A percentile compares a stretch with the other conserved stretches of the same genome.
These are phyloP conservation scores for Anodontia alba DNA, from an alignment of 2,888 invertebrate species.

Conservation along the genomic window DNA sequence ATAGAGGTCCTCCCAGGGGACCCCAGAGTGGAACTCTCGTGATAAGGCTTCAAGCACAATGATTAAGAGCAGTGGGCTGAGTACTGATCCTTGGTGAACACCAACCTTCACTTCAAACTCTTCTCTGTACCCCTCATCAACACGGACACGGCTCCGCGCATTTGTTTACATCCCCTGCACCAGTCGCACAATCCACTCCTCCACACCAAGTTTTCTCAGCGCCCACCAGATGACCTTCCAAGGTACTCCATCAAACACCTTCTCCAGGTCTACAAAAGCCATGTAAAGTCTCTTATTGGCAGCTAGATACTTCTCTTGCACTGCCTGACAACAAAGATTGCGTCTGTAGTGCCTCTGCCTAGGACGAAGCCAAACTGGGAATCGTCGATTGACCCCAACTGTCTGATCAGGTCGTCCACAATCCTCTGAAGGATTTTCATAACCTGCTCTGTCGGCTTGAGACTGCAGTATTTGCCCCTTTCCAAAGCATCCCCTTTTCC, in stretches of 20 bases:
- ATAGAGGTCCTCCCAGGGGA: neutral
- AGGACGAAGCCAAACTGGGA: constrained; percentile 14
- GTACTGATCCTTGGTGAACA: neutral
- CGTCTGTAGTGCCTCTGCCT: constrained; percentile 17
- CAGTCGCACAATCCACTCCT: neutral
- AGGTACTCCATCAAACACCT: neutral
- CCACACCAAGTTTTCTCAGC: neutral
- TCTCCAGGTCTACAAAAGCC: neutral
- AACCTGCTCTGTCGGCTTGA: constrained; percentile 3
- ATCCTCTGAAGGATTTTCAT: constrained; percentile 2
- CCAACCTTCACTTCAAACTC: neutral
- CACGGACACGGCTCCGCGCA: neutral
- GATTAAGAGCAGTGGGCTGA: neutral
- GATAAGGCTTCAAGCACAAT: neutral
- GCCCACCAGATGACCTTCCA: neutral
- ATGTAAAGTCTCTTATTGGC: neutral
- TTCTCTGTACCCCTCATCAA: neutral
- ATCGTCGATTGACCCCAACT: neutral
- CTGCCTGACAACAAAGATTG: neutral
- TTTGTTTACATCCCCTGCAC: neutral
- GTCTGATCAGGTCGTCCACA: neutral
- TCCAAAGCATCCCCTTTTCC: constrained; percentile 5
- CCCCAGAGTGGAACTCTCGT: neutral
- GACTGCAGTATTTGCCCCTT: neutral
- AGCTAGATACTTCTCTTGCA: neutral